Evolutionary conservation across 2,888 invertebrate species (phyloP).

Genomic region (Eupithecia vulgata): DNA sequence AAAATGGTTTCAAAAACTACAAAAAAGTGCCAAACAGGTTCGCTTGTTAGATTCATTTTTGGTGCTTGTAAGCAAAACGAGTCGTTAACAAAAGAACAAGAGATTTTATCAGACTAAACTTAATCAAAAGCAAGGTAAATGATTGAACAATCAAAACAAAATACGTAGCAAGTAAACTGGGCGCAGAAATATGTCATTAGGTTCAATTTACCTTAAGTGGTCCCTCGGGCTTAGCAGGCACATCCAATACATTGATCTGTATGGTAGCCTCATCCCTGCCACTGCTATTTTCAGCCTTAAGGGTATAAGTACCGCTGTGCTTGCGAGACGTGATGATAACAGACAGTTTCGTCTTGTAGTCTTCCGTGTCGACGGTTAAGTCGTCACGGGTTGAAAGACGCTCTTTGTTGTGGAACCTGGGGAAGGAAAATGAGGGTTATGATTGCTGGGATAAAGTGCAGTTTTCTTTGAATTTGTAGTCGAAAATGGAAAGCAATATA

Average conservation of each 20-base stretch:
- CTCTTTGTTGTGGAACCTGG: conserved; percentile 91
- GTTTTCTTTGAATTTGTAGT: not conserved
- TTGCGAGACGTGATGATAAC: conserved; percentile 89
- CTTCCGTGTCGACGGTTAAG: conserved; percentile 90
- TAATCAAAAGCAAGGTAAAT: too few relatives aligned
- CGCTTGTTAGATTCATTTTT: too few relatives aligned
- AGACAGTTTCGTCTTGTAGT: conserved; percentile 92
- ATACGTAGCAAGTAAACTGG: too few relatives aligned
- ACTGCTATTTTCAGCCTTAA: conserved; percentile 95
- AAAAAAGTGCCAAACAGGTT: too few relatives aligned
- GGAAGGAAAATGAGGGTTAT: not conserved
- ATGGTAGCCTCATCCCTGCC: conserved; percentile 95
- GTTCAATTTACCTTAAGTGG: conserved; percentile 88
- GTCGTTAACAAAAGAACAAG: too few relatives aligned
- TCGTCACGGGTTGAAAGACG: conserved; percentile 88
- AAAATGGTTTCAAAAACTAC: too few relatives aligned
- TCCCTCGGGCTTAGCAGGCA: conserved; percentile 96
- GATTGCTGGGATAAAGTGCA: not conserved
- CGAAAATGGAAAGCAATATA: not conserved
- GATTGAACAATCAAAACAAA: too few relatives aligned
- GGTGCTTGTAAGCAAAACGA: too few relatives aligned
- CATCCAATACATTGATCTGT: conserved; percentile 92
- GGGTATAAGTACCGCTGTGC: conserved; percentile 92
- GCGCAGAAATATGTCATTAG: not conserved
- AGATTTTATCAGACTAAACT: too few relatives aligned